A percentile compares a stretch with the other conserved stretches of the same genome.
Evolutionary conservation across 2,113 vertebrate genomes (phyloP).

Genomic region (Sinocyclocheilus maitianheensis): DNA sequence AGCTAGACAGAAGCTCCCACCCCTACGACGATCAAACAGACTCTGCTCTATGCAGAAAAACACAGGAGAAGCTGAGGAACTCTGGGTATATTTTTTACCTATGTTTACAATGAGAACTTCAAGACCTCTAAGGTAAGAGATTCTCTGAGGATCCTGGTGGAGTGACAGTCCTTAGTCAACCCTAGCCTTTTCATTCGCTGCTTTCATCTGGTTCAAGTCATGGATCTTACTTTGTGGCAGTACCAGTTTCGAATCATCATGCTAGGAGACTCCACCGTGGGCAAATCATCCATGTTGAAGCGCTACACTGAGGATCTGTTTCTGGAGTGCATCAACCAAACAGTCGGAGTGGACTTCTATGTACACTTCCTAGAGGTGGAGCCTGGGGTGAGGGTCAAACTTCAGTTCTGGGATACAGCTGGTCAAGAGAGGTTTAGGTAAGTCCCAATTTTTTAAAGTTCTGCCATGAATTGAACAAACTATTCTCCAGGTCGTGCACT

Average conservation of each 20-base stretch:
- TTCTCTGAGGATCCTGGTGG: not conserved
- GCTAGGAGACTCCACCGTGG: constrained; percentile 85
- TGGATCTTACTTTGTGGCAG: constrained; percentile 82
- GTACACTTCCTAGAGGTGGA: constrained; percentile 84
- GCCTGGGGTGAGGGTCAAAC: constrained; percentile 77
- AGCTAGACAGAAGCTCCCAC: constrained; percentile 61
- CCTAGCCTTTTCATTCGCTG: not conserved
- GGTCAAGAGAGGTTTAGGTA: constrained; percentile 89
- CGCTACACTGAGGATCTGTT: constrained; percentile 81
- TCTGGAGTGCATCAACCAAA: constrained; percentile 78
- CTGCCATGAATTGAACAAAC: not conserved
- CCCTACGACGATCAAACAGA: constrained; percentile 50
- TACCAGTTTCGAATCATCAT: constrained; percentile 89
- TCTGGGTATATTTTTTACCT: not conserved
- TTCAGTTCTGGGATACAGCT: constrained; percentile 91
- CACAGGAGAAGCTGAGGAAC: constrained; percentile 26
- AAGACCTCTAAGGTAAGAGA: not conserved
- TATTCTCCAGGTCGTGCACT: not conserved
- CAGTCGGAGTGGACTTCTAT: constrained; percentile 85
- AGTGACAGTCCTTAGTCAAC: not conserved
- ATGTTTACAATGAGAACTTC: not conserved
- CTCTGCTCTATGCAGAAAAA: not conserved
- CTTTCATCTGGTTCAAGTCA: constrained; percentile 45
- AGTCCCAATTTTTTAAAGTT: constrained; percentile 13
- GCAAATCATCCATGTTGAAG: constrained; percentile 84